Evolutionary conservation across 2,113 vertebrate species (phyloP), one percentile per base, ranked within the genome.

Genomic region (Anolis sagrei): DNA sequence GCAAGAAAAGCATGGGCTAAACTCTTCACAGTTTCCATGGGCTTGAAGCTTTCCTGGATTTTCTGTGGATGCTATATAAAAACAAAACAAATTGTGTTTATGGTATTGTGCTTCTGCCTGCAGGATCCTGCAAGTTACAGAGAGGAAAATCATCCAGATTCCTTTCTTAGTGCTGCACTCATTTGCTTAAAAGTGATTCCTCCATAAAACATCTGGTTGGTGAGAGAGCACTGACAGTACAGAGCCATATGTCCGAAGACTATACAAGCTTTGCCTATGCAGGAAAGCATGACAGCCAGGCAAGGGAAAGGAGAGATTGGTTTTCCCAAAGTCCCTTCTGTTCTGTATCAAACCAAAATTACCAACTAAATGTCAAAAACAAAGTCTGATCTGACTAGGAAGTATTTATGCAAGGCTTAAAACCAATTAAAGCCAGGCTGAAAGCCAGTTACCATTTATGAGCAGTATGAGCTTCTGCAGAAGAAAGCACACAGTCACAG

Each of bases 401-500:
- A 75, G 34, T 61, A 36, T 83, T 83, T 83, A 72, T 69, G 27
- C 32, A 81, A 69, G 66, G 29, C 66, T 69, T 68, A 81, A 29
- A 81, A 69, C 18, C 64, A 69, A 66, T 68, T 62, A 61, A 44
- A 74, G 81, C 25, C 66, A 69, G 64, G 54, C 79, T 81, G 79
- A 70, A n/a, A 70, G 66, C 19, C n/a, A 81, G 64, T 51, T 64
- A 54, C 21, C 14, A 48, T 83, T 75, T 62, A 62, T 62, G 70
- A 79, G 58, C 72, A 74, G 72, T 39, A 36, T 36, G 72, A 29
- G 29, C 39, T 81, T 69, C 64, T 81, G 64, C 27, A 69, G 27
- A 69, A 81, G 44, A 48, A 19, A 5, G 23, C 36, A 36, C 4
- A 74, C 64, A 74, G 54, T 54, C 10, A 11, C 51, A 58, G 54